Base-by-base conservation (phyloP, 2,797 vertebrate genomes). In the Mastacembelus armatus region DNA sequence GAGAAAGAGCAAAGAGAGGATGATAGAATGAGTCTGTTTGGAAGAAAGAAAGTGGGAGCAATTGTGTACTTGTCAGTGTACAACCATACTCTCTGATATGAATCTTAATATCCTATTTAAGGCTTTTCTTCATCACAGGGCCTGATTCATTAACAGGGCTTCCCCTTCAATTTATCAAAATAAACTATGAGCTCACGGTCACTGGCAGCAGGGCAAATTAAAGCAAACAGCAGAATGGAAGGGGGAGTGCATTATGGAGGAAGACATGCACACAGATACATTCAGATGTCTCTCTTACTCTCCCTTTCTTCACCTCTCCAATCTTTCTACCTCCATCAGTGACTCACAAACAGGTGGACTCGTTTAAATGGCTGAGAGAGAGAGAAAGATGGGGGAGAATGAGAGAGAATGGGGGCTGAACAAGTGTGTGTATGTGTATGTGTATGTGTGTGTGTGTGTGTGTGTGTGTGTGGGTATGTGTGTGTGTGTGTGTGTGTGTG, bases 31-130 rank as follows among this genome's bases (percentile, higher is more conserved):
- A 51, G 50, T 51, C 39, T 19, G 24, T 72, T 66, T 36, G 27
- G 74, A 71, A 71, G 78, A 81, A 69, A 45, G 66, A 30, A 82
- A 75, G 82, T 78, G 77, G 72, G 52, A 74, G 80, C 55, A 81
- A 89, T 92, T 91, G 91, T 90, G 83, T 88, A 80, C 72, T 84
- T 92, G 90, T 91, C 91, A 87, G 79, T 56, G 22, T 67, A 81
- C 74, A 67, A 79, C 73, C 68, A 42, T 77, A 78, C 82, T 65
- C 74, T 72, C 80, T 84, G 90, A 93, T 90, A 92, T 92, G 89
- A 91, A 93, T 93, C 91, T 94, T 91, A 91, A 93, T 92, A 91
- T 92, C 83, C 89, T 88, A 91, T 90, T 92, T 89, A 92, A 88
- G 84, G 85, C 79, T 84, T 91, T 90, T 93, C 87, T 91, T 94